Percentiles rank a stretch among this genome's conserved stretches.
Conservation (phyloP, 2,797 vertebrate species). For the Myotis planiceps region DNA sequence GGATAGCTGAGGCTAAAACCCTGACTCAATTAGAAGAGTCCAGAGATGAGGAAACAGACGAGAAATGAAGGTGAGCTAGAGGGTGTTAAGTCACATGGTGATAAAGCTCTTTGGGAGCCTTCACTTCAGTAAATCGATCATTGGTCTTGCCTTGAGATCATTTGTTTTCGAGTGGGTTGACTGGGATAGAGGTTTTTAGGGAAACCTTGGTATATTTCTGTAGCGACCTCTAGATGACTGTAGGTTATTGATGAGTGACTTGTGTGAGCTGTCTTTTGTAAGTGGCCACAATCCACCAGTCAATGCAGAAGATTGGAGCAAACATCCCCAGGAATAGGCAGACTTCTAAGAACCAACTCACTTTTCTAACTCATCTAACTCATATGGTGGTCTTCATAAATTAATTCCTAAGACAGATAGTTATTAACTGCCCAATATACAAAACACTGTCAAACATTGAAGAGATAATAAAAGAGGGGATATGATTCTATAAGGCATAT, state of each 20-base stretch:
- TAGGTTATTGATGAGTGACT: not conserved
- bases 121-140: not conserved
- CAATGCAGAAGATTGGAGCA: not conserved
- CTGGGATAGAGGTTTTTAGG: not conserved
- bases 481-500: not conserved
- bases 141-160: not conserved
- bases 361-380: not conserved
- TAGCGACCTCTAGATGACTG: not conserved
- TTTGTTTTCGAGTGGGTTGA: not conserved
- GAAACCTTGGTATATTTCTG: not conserved
- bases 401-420: not conserved
- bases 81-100: not conserved
- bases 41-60: not conserved
- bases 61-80: not conserved
- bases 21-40: not conserved
- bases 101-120: not conserved
- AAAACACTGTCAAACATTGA: not conserved
- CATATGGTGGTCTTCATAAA: not conserved
- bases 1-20: not conserved
- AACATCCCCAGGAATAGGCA: not conserved
- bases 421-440: not conserved
- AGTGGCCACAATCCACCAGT: not conserved
- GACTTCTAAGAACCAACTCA: constrained; percentile 5
- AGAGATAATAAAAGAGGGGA: not conserved
- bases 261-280: not conserved